phyloP scores from a whole-genome alignment of 2,888 invertebrate species.

The Latrodectus hesperus region DNA sequence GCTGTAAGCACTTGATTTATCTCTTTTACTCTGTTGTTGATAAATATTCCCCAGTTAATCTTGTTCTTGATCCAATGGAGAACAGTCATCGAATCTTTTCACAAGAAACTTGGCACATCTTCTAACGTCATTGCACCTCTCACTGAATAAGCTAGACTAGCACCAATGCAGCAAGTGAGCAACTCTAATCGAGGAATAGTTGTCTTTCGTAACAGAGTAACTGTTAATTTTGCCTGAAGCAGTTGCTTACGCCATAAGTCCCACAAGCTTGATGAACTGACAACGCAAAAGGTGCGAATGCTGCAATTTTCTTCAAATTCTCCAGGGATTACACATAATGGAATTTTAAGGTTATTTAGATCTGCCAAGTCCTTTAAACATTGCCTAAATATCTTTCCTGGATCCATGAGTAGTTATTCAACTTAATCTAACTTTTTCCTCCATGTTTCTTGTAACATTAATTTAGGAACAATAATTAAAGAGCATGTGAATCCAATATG shows the following conservation, averaged over 20 bases:
- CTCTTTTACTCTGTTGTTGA: slow-evolving; percentile 70
- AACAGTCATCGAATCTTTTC: not conserved
- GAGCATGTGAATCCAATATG: not conserved
- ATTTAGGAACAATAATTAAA: slow-evolving; percentile 18
- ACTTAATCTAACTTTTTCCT: not conserved
- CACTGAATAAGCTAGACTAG: no score
- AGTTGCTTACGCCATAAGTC: no score
- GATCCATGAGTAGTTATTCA: not conserved
- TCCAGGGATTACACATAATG: no score
- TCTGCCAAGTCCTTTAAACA: not conserved
- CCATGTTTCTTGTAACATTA: not conserved
- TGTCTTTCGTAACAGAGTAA: no score
- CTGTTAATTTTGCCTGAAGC: no score
- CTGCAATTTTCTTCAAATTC: not conserved
- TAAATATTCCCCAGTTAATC: slow-evolving; percentile 70
- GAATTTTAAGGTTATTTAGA: no score
- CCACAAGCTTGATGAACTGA: no score
- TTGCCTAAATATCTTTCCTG: not conserved
- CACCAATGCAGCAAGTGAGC: no score
- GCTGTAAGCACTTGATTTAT: not conserved
- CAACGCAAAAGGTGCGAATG: not conserved
- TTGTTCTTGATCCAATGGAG: slow-evolving; percentile 69
- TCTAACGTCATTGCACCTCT: no score
- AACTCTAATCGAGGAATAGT: no score
- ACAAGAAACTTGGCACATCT: no score